Conservation (phyloP, 2,888 invertebrate species). For the Notodonta ziczac region DNA sequence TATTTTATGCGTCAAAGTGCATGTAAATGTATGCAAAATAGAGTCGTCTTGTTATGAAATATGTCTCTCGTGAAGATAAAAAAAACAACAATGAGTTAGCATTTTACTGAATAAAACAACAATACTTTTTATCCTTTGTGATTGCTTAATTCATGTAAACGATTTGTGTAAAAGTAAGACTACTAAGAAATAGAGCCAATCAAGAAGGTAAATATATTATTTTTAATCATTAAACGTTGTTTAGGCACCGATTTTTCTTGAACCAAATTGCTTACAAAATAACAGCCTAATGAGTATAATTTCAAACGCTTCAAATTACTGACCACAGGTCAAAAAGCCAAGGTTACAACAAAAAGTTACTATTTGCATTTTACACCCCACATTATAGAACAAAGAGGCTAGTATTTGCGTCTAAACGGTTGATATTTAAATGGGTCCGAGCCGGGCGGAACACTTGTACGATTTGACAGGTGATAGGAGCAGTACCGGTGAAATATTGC, state of each 20-base stretch:
- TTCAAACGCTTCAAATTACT: constrained; percentile 30
- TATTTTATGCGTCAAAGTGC: constrained; percentile 63
- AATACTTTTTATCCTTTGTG: not conserved
- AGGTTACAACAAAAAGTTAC: constrained; percentile 6
- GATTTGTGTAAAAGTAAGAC: too few species aligned
- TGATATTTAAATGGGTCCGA: constrained; percentile 79
- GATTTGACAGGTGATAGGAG: constrained; percentile 81
- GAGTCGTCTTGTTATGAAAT: constrained; percentile 65
- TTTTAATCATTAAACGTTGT: too few species aligned
- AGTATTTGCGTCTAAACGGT: constrained; percentile 69
- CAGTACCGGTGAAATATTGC: constrained; percentile 72
- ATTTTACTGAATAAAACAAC: constrained; percentile 25
- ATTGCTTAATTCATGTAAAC: too few species aligned
- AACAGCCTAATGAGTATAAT: constrained; percentile 30
- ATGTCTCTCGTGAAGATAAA: constrained; percentile 44
- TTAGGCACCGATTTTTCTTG: too few species aligned
- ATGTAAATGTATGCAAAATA: constrained; percentile 78
- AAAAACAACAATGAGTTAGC: constrained; percentile 45
- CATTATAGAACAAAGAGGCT: constrained; percentile 52
- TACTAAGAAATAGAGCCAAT: too few species aligned
- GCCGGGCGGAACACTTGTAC: constrained; percentile 78
- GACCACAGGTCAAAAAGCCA: constrained; percentile 13
- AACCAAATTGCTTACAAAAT: too few species aligned
- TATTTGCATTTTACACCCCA: constrained; percentile 50
- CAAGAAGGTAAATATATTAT: too few species aligned